Conservation (phyloP, 2,113 vertebrate genomes). For the Nannospalax galili region DNA sequence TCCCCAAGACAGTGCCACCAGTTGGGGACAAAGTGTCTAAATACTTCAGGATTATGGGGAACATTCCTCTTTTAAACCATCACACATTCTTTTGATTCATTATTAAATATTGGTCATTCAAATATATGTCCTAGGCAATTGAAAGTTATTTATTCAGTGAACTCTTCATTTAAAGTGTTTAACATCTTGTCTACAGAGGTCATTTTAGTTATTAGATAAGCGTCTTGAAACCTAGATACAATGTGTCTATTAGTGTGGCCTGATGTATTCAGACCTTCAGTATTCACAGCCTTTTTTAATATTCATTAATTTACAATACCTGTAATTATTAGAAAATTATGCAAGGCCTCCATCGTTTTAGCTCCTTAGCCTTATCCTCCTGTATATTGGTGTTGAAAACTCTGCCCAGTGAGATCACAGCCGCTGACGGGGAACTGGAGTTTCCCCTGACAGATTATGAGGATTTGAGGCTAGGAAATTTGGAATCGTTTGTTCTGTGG, state of each 20-base stretch:
- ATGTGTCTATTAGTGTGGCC: neutral
- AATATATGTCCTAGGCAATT: neutral
- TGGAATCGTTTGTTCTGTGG: neutral
- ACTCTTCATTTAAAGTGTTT: constrained; percentile 1
- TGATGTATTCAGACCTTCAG: constrained; percentile 2
- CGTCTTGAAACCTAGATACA: constrained; percentile 24
- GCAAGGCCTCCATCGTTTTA: neutral
- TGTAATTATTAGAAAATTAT: constrained; percentile 39
- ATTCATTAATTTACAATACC: neutral
- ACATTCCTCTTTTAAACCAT: too few relatives aligned
- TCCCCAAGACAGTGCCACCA: too few relatives aligned
- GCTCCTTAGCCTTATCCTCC: neutral
- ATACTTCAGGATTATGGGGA: too few relatives aligned
- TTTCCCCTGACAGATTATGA: neutral
- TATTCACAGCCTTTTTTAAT: constrained; percentile 21
- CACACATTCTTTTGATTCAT: neutral
- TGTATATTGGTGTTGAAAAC: neutral
- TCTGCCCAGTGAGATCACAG: neutral
- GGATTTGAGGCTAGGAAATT: neutral
- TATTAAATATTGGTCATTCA: neutral
- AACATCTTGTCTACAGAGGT: neutral
- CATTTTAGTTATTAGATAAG: neutral
- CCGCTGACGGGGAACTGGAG: neutral
- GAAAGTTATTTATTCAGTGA: neutral
- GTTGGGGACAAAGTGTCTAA: too few relatives aligned